Conservation (phyloP, 92 coral and sea anemone genomes). For the Ricordea florida region DNA sequence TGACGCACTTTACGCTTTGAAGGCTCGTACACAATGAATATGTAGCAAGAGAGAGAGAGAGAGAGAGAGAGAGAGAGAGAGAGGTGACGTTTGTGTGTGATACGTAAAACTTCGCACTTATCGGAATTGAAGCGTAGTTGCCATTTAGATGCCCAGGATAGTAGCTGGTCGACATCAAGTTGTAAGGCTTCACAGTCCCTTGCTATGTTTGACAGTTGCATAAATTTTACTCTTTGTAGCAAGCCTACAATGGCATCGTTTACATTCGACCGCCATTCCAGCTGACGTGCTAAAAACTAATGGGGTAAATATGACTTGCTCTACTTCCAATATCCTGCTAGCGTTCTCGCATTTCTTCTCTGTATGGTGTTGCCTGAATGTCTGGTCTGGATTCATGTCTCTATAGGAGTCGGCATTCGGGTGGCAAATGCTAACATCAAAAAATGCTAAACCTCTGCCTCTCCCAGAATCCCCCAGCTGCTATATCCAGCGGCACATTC, state of each 20-base stretch:
- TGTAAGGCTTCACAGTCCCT: constrained; percentile 1
- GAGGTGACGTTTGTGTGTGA: constrained; percentile 7
- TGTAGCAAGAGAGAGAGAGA: too few species aligned
- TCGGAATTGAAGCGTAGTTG: constrained; percentile 22
- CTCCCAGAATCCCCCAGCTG: neutral
- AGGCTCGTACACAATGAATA: too few species aligned
- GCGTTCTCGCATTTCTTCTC: neutral
- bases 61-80: too few species aligned
- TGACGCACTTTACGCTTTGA: too few species aligned
- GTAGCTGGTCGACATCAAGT: neutral
- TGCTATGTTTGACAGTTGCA: constrained; percentile 1
- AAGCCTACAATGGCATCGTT: neutral
- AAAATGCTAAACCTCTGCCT: neutral
- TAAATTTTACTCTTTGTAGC: neutral
- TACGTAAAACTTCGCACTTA: constrained; percentile 19
- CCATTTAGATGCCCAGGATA: neutral
- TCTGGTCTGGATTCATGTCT: neutral
- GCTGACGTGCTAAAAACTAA: neutral
- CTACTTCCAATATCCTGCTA: neutral
- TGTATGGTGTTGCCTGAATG: neutral
- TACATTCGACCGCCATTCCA: neutral
- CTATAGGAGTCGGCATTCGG: neutral
- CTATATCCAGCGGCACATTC: neutral
- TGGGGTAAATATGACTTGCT: neutral
- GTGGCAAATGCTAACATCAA: too few species aligned